These are phyloP conservation scores for Neotoxoptera formosana DNA, from an alignment of 1,140 invertebrate genomes.

Conservation along the genomic window DNA sequence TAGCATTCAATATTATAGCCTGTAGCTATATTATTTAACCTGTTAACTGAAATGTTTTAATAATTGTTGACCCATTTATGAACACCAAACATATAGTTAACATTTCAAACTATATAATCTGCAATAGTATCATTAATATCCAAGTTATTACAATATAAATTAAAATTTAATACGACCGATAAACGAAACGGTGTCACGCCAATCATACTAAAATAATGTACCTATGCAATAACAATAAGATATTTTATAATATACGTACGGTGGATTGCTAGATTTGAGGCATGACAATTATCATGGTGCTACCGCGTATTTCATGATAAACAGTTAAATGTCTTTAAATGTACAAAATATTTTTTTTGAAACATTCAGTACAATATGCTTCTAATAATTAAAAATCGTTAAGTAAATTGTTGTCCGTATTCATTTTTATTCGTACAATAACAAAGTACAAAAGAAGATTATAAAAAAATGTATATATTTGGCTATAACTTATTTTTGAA, in stretches of 20 bases:
- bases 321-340: not conserved
- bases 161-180: not conserved
- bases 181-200: not conserved
- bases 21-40: not conserved
- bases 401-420: not conserved
- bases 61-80: not conserved
- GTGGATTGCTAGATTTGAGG: not conserved
- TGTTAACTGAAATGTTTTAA: too few relatives aligned
- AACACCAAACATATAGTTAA: not conserved
- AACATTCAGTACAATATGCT: not conserved
- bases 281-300: not conserved
- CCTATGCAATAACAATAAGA: not conserved
- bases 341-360: not conserved
- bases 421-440: not conserved
- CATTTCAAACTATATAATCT: not conserved
- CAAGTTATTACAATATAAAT: not conserved
- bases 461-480: not conserved
- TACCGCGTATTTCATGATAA: not conserved
- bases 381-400: not conserved
- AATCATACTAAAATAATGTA: not conserved
- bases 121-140: not conserved
- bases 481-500: not conserved
- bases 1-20: not conserved
- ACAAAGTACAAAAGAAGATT: not conserved
- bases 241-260: slow-evolving; percentile 1